Base-by-base conservation (phyloP, 2,113 vertebrate genomes). In the Scomber scombrus region DNA sequence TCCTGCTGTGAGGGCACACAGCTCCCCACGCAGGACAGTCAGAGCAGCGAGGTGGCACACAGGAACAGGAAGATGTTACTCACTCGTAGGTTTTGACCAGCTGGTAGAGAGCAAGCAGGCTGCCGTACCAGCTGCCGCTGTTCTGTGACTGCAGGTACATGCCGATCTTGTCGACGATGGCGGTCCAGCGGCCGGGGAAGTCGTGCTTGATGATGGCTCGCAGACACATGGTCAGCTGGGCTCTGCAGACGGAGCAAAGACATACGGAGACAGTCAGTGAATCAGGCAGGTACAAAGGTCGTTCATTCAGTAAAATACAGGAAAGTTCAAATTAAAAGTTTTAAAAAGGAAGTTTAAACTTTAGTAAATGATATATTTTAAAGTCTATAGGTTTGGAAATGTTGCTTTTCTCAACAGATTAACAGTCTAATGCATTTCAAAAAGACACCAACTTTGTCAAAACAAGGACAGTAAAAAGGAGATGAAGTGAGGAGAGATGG, bases 81-180 rank as follows among this genome's bases (percentile, higher is more conserved):
- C 93, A 99, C 98, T 99, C 98, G 0, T 99, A 99, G 15, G 96
- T 99, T 93, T 99, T 99, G 91, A 99, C 98, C 68, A 99, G 95
- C 82, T 99, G 98, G 89, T 99, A 99, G 1, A 99, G 95, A 50
- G 97, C 97, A 31, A 99, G 92, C 61, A 99, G 95, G 89, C 96
- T 98, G 65, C 98, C 98, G 0, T 99, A 97, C 97, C 98, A 99
- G 89, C 96, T 97, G 75, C 95, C 95, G 15, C 95, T 97, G 94
- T 95, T 98, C 86, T 96, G 95, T n/a, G 96, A 96, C 81, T 97
- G 96, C 85, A 99, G 90, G 87, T 98, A 98, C 80, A 96, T 88
- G 65, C 95, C 94, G 62, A 99, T 95, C 93, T 98, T 98, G 92
- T 99, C 98, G 16, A 99, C 96, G 0, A 99, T 94, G 0, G 95